Evolutionary conservation across 1,140 invertebrate species (phyloP).

Genomic region (Camponotus pennsylvanicus): DNA sequence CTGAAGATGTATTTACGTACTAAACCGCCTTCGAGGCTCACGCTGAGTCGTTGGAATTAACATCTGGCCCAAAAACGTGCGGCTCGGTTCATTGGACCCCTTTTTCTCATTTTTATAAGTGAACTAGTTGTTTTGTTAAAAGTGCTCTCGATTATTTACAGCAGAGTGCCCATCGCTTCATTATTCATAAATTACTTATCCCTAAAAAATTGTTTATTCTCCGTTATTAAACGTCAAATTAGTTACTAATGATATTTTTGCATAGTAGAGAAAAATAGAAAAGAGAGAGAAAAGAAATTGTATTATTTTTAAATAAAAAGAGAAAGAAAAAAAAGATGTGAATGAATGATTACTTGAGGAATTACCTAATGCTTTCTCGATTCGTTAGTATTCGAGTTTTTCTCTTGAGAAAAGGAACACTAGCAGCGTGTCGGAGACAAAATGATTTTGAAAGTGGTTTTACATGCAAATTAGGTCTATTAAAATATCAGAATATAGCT

Average conservation of each 20-base stretch:
- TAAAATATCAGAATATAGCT: conserved; percentile 72
- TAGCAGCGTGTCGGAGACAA: conserved; percentile 28
- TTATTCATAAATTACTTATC: not conserved
- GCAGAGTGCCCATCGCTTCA: not conserved
- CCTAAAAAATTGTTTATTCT: not conserved
- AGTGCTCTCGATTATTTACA: conserved; percentile 40
- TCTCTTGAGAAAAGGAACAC: conserved; percentile 6
- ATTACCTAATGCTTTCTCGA: conserved; percentile 9
- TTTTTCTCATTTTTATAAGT: conserved; percentile 59
- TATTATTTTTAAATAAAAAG: not conserved
- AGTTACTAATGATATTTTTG: not conserved
- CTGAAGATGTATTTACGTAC: conserved; percentile 85
- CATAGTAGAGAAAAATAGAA: not conserved
- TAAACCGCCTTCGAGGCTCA: conserved; percentile 83
- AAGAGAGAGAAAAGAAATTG: not conserved
- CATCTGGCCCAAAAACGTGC: conserved; percentile 83
- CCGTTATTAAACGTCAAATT: not conserved
- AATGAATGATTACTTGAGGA: not conserved
- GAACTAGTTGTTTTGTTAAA: conserved; percentile 50
- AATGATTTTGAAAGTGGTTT: conserved; percentile 77
- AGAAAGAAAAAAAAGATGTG: not conserved
- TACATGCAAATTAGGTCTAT: conserved; percentile 84
- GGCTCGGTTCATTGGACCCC: conserved; percentile 72
- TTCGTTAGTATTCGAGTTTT: not conserved
- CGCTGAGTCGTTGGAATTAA: conserved; percentile 83